phyloP scores from a whole-genome alignment of 2,888 invertebrate genomes.

The Cantharis flavilabris region DNA sequence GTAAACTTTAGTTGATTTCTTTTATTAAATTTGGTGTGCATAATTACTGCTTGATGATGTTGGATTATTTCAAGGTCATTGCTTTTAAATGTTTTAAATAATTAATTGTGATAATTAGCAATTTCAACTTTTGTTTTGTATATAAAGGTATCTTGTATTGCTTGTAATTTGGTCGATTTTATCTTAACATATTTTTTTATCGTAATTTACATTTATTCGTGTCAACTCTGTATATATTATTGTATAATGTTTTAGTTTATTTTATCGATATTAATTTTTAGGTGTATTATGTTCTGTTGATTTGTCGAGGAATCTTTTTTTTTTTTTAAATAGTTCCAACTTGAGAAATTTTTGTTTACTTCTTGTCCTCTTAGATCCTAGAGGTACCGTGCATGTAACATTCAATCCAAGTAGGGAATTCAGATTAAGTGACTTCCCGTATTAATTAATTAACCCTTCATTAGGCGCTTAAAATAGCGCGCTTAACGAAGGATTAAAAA shows the following conservation, averaged over 20 bases:
- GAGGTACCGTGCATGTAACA: background rate
- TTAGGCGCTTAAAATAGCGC: too few species aligned
- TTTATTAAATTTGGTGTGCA: background rate
- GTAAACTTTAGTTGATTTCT: background rate
- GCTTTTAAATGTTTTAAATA: background rate
- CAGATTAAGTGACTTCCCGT: background rate
- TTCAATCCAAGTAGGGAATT: background rate
- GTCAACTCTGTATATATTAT: background rate
- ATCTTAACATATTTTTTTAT: background rate
- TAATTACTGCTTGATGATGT: background rate
- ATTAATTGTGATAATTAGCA: background rate
- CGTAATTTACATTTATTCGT: background rate
- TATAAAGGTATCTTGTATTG: background rate
- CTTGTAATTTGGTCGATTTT: background rate
- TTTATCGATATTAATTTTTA: background rate
- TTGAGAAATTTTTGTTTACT: background rate
- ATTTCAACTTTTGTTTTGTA: background rate
- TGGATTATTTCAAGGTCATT: background rate
- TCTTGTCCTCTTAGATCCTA: background rate
- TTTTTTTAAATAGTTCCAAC: too few species aligned
- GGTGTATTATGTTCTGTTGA: background rate
- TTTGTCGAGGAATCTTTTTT: background rate
- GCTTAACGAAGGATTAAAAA: background rate
- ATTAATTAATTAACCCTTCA: background rate
- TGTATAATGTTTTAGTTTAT: background rate